A percentile compares a stretch with the other conserved stretches of the same genome.
These are phyloP conservation scores for Ditula angustiorana DNA, from an alignment of 2,888 invertebrate species.

Conservation along the genomic window DNA sequence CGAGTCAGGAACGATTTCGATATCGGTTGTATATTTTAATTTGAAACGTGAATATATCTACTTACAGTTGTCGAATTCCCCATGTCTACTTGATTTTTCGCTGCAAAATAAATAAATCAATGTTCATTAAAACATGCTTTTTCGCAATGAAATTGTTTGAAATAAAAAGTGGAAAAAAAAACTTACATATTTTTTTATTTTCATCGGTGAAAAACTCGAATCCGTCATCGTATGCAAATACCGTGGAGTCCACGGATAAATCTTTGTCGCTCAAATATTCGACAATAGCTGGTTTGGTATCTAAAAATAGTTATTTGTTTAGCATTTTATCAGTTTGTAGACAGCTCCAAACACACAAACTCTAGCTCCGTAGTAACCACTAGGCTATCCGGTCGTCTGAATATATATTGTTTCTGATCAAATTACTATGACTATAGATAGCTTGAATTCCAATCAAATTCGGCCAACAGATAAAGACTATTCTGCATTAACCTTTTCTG, in stretches of 20 bases:
- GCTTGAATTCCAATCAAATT: too few relatives aligned
- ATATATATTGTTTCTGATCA: too few relatives aligned
- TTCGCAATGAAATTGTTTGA: neutral
- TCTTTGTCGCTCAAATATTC: neutral
- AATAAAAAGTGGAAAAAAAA: neutral
- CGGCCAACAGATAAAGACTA: too few relatives aligned
- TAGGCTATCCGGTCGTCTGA: too few relatives aligned
- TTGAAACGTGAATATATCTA: neutral
- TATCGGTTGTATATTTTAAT: too few relatives aligned
- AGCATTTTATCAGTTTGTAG: too few relatives aligned
- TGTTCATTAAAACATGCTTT: neutral
- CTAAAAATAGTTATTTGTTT: neutral
- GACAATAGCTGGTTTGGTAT: neutral
- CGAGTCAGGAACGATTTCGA: too few relatives aligned
- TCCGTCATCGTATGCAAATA: constrained; percentile 55
- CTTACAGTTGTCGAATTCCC: neutral
- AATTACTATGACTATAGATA: too few relatives aligned
- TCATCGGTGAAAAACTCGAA: constrained; percentile 45
- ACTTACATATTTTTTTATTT: constrained; percentile 47
- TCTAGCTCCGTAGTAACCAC: too few relatives aligned
- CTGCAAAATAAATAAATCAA: neutral
- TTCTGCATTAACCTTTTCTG: too few relatives aligned
- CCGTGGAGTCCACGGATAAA: constrained; percentile 48
- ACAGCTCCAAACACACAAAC: too few relatives aligned
- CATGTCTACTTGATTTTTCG: neutral